Percentiles rank a stretch among this genome's conserved stretches.
These are phyloP conservation scores for Nephrotoma appendiculata DNA, from an alignment of 2,888 invertebrate species.

Conservation along the genomic window DNA sequence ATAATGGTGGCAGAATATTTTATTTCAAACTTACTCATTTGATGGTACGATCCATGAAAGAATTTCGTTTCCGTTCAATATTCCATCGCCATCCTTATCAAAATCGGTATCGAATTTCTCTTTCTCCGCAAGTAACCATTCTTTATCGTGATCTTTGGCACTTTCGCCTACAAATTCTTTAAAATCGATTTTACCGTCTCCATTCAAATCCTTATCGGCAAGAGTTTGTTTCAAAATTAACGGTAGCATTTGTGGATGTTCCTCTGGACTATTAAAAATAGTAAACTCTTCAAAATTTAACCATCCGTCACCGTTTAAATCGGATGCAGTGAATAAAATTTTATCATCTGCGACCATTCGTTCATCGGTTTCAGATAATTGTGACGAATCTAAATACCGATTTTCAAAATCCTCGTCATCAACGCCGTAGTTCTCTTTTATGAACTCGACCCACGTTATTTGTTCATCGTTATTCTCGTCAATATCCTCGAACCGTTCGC, in stretches of 20 bases:
- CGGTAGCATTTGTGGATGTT: constrained; percentile 74
- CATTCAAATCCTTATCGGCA: constrained; percentile 70
- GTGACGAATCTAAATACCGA: constrained; percentile 24
- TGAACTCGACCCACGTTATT: constrained; percentile 81
- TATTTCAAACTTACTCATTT: constrained; percentile 51
- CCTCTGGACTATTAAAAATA: constrained; percentile 87
- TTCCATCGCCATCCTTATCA: constrained; percentile 73
- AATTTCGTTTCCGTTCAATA: constrained; percentile 64
- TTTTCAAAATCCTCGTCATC: constrained; percentile 37
- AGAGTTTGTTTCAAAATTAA: constrained; percentile 67
- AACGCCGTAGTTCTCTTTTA: constrained; percentile 76
- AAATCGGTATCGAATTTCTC: constrained; percentile 75
- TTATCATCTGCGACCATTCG: constrained; percentile 64
- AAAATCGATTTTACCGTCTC: constrained; percentile 73
- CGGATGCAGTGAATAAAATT: constrained; percentile 73
- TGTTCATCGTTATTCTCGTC: constrained; percentile 70
- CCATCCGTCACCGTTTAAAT: constrained; percentile 63
- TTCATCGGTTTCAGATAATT: constrained; percentile 37
- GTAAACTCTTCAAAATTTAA: constrained; percentile 67
- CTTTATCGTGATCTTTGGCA: constrained; percentile 53
- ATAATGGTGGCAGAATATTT: too few relatives aligned
- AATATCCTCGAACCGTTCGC: constrained; percentile 69
- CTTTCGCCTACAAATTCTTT: constrained; percentile 33
- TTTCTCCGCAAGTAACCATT: constrained; percentile 56
- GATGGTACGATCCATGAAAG: constrained; percentile 81